Base-by-base conservation (phyloP, 2,113 vertebrate genomes). In the Sialia sialis region DNA sequence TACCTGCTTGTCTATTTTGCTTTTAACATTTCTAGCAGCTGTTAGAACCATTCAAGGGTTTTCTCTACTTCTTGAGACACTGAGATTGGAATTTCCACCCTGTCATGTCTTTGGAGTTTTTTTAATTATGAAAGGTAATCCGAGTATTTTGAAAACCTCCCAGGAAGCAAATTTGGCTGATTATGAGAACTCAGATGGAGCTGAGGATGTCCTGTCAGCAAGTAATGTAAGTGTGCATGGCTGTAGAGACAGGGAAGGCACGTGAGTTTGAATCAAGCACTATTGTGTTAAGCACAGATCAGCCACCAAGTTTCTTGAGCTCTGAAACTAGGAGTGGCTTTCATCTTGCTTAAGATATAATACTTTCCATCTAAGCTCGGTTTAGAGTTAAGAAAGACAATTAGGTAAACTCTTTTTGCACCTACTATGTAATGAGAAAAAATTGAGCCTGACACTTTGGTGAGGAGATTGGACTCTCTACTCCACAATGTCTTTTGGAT, bases 201-300 rank as follows among this genome's bases (percentile, higher is more conserved):
- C 26, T 62, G 20, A 70, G 51, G 32, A 38, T 70, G 10, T 34
- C 8, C 7, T 80, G 26, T 58, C 48, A 49, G 30, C 23, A 81
- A 49, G 36, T 25, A 52, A 39, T n/a, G 3, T 39, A 17, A 32
- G 4, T 59, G 15, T 17, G 5, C 5, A n/a, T 0, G 3, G 15
- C 49, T 74, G 16, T 52, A 29, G 32, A 48, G 51, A 77, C 66
- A 13, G 41, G 23, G 25, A 76, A 66, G 21, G 27, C 6, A 56
- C 10, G 7, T 11, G 11, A 21, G 5, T 25, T 52, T 78, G 27
- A 80, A 51, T 36, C 32, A 66, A 73, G 21, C 30, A n/a, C 6
- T 52, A 1, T 43, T 64, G 46, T 81, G 15, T 44, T 80, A 59
- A 36, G 10, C 29, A 36, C 3, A 25, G 46, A 54, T 59, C 43